Evolutionary conservation across 2,888 invertebrate genomes (phyloP).

Genomic region (Torymus texanus): DNA sequence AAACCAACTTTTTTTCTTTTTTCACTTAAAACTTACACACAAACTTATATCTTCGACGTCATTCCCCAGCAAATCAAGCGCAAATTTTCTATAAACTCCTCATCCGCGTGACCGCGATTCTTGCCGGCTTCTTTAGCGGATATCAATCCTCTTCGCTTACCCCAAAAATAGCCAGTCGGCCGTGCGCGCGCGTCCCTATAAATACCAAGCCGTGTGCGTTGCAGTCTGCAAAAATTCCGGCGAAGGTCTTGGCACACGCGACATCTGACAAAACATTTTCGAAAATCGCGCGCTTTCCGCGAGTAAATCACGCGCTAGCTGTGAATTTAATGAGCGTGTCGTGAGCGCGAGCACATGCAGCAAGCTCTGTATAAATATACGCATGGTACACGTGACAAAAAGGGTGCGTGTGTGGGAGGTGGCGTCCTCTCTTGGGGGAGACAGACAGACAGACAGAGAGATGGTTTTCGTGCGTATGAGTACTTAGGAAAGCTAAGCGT

Average conservation of each 20-base stretch:
- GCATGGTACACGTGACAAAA: constrained; percentile 17
- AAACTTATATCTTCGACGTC: too few relatives aligned
- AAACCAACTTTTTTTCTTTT: too few relatives aligned
- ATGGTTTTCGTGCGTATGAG: constrained; percentile 29
- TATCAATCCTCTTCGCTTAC: constrained; percentile 43
- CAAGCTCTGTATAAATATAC: constrained; percentile 27
- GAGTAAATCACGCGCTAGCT: constrained; percentile 64
- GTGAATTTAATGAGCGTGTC: constrained; percentile 64
- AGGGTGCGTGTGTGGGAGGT: constrained; percentile 5
- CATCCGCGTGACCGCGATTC: constrained; percentile 25
- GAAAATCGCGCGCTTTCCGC: constrained; percentile 58
- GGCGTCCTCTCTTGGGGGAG: background rate
- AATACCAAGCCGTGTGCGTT: constrained; percentile 32
- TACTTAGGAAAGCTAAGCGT: constrained; percentile 29
- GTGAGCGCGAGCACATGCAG: background rate
- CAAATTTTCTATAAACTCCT: too few relatives aligned
- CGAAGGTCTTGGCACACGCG: constrained; percentile 59
- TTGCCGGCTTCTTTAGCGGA: background rate
- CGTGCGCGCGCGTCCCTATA: constrained; percentile 8
- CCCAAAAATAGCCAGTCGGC: background rate
- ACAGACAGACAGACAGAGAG: background rate
- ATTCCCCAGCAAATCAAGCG: too few relatives aligned
- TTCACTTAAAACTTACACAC: too few relatives aligned
- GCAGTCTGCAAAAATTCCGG: constrained; percentile 62
- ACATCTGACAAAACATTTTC: constrained; percentile 61